Percentiles rank a stretch among this genome's conserved stretches.
Evolutionary conservation across 2,797 vertebrate species (phyloP).

Genomic region (Danio aesculapii): DNA sequence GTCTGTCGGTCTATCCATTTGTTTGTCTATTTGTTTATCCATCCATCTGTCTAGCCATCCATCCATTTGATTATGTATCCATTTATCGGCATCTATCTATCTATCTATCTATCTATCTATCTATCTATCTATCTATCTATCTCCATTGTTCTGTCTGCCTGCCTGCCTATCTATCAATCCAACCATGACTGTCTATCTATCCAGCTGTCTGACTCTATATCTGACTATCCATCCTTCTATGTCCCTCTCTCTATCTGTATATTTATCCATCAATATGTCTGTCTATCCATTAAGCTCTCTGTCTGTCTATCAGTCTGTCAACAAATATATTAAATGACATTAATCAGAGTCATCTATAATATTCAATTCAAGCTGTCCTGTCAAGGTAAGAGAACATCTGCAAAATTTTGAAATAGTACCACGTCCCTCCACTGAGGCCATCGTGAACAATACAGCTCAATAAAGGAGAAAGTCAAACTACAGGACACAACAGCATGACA

Average conservation of each 20-base stretch:
- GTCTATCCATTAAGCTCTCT: not conserved
- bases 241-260: no score
- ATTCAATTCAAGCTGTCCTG: slow-evolving; percentile 9
- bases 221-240: no score
- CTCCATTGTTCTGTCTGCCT: not conserved
- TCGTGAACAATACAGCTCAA: not conserved
- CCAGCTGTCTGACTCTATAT: not conserved
- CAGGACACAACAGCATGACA: not conserved
- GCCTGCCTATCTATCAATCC: not conserved
- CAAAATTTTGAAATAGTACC: not conserved
- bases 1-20: no score
- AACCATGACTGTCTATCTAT: not conserved
- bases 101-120: no score
- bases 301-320: not conserved
- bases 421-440: not conserved
- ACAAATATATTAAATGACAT: not conserved
- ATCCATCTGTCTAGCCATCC: no score
- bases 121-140: no score
- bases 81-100: no score
- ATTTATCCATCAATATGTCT: not conserved
- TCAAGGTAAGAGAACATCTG: slow-evolving; percentile 16
- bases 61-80: no score
- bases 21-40: no score
- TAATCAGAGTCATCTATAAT: not conserved
- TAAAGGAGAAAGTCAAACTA: slow-evolving; percentile 11